Percentiles rank a stretch among this genome's conserved stretches.
These are phyloP conservation scores for Porites lobata DNA, from an alignment of 92 coral and sea anemone species.

Conservation along the genomic window DNA sequence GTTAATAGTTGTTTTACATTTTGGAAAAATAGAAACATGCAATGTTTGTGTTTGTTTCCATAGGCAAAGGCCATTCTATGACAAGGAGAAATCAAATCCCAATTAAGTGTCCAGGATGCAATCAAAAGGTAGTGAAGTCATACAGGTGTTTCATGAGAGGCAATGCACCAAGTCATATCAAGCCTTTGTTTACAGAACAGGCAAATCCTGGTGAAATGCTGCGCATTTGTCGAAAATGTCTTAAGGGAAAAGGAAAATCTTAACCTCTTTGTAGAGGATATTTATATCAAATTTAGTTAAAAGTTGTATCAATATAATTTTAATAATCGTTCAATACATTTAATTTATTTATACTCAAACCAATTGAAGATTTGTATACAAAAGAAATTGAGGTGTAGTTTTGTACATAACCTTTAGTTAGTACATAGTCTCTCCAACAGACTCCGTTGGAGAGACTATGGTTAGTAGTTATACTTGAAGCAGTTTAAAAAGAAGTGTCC, in stretches of 20 bases:
- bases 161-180: slow-evolving; percentile 77
- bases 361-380: background rate
- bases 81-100: slow-evolving; percentile 79
- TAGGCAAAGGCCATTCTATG: slow-evolving; percentile 51
- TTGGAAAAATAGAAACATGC: background rate
- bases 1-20: no score
- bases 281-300: background rate
- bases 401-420: no score
- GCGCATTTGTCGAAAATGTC: slow-evolving; percentile 90
- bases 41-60: slow-evolving; percentile 4
- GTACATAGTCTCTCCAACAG: no score
- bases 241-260: slow-evolving; percentile 27
- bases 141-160: slow-evolving; percentile 77
- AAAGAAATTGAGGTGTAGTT: background rate
- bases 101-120: slow-evolving; percentile 81
- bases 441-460: no score
- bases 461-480: no score
- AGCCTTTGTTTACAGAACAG: slow-evolving; percentile 80
- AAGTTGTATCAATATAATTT: background rate
- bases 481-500: no score
- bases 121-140: slow-evolving; percentile 82
- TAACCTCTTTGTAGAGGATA: background rate
- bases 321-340: background rate
- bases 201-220: slow-evolving; percentile 50
- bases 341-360: background rate